These are phyloP conservation scores for Poecilobothrus nobilitatus DNA, from an alignment of 2,888 invertebrate species.

Conservation along the genomic window DNA sequence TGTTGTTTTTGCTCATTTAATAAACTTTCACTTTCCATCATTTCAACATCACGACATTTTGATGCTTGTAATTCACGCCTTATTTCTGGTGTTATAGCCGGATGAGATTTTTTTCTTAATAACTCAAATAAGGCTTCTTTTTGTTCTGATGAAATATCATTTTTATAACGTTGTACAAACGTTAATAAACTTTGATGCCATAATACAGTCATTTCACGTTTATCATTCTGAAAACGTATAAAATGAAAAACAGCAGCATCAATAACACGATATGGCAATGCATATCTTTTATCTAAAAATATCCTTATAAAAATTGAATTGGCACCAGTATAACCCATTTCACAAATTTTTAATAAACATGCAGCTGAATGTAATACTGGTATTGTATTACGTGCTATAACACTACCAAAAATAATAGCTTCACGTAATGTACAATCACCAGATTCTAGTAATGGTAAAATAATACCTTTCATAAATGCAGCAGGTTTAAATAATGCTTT, in stretches of 20 bases:
- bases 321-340: conserved; percentile 95
- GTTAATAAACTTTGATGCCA: conserved; percentile 96
- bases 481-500: conserved; percentile 95
- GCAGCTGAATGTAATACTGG: conserved; percentile 93
- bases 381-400: conserved; percentile 82
- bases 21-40: conserved; percentile 36
- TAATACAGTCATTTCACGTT: conserved; percentile 78
- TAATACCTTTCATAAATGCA: conserved; percentile 92
- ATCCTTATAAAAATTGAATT: conserved; percentile 90
- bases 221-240: conserved; percentile 74
- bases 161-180: conserved; percentile 91
- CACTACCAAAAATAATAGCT: conserved; percentile 89
- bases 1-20: conserved; percentile 5
- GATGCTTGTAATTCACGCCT: conserved; percentile 78
- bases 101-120: conserved; percentile 46
- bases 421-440: conserved; percentile 92
- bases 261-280: conserved; percentile 87
- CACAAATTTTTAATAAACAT: conserved; percentile 88
- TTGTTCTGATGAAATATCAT: conserved; percentile 89
- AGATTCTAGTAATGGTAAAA: conserved; percentile 64
- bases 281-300: conserved; percentile 95
- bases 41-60: conserved; percentile 66
- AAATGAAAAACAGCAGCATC: conserved; percentile 94
- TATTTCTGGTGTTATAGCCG: conserved; percentile 61
- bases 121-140: conserved; percentile 75